phyloP scores from a whole-genome alignment of 2,797 vertebrate species.

The Huso huso region DNA sequence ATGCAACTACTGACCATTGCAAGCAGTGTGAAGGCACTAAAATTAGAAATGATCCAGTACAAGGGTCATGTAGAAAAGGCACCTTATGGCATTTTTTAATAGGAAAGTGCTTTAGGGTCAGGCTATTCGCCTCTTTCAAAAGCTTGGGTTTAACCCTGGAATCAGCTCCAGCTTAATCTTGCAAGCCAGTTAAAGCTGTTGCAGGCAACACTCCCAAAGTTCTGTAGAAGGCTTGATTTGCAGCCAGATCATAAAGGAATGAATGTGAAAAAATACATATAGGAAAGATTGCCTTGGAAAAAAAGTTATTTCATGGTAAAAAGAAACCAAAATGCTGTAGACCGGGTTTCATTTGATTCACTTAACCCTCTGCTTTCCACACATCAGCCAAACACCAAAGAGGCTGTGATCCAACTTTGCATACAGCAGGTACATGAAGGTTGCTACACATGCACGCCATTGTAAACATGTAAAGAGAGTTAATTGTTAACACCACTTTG shows the following conservation, averaged over 20 bases:
- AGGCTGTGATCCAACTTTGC: not conserved
- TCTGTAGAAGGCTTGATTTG: slow-evolving; percentile 28
- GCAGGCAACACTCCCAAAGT: slow-evolving; percentile 45
- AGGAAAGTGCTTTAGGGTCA: slow-evolving; percentile 60
- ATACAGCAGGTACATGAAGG: too few species aligned
- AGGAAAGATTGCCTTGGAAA: too few species aligned
- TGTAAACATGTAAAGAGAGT: too few species aligned
- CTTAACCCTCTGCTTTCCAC: too few species aligned
- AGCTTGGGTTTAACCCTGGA: slow-evolving; percentile 53
- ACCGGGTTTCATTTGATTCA: too few species aligned
- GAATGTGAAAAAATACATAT: too few species aligned
- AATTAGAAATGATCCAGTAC: slow-evolving; percentile 11
- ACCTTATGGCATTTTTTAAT: slow-evolving; percentile 50
- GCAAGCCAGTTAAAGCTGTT: slow-evolving; percentile 32
- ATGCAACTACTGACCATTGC: not conserved
- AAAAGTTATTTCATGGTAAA: too few species aligned
- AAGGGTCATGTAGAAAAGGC: slow-evolving; percentile 41
- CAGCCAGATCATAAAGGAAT: slow-evolving; percentile 1
- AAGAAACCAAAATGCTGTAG: too few species aligned
- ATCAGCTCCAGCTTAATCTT: slow-evolving; percentile 42
- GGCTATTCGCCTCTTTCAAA: slow-evolving; percentile 54
- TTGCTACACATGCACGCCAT: too few species aligned
- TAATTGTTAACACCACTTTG: too few species aligned
- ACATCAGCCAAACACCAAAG: too few species aligned
- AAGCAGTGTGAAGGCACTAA: not conserved